Base-by-base conservation (phyloP, 2,113 vertebrate genomes). In the Callionymus lyra region DNA sequence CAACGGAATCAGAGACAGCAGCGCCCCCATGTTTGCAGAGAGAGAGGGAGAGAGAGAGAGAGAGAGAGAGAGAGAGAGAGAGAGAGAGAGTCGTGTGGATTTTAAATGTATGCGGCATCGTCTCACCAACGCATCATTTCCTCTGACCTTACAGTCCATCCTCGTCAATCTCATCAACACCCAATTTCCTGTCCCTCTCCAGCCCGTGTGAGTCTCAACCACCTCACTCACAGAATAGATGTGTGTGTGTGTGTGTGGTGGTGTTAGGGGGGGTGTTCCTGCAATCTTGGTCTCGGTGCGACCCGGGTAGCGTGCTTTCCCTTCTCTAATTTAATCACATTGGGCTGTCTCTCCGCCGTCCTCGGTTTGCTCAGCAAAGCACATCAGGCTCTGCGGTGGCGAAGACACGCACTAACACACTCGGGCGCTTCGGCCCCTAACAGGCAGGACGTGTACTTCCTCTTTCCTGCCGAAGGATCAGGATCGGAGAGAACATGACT, bases 241-340 rank as follows among this genome's bases (percentile, higher is more conserved):
- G 47, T 16, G 39, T 38, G 8, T 31, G 9, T 18, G 38, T 16
- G 13, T 34, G 13, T 9, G 32, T 33, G 46, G 44, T n/a, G n/a
- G n/a, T n/a, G n/a, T n/a, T n/a, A n/a, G n/a, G 19, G n/a, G 46
- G 55, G 68, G 67, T 59, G 72, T 77, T 70, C 75, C 77, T 38
- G 42, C 53, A 53, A 63, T 14, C 56, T 61, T 64, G 69, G 76
- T 79, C 79, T 63, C 74, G 50, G 65, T 65, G 41, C 70, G 68
- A 71, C 62, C 59, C 48, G 63, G 65, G 62, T 76, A 65, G 74
- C 59, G 75, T 76, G 76, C 70, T 72, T 78, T 75, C 79, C 79
- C 75, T n/a, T 76, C 77, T 68, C 76, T 84, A 85, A 86, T 86
- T 78, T 73, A 84, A 86, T 85, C 79, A 77, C 78, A 79, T 79